phyloP scores from a whole-genome alignment of 2,113 vertebrate genomes.

The Ctenomys sociabilis region DNA sequence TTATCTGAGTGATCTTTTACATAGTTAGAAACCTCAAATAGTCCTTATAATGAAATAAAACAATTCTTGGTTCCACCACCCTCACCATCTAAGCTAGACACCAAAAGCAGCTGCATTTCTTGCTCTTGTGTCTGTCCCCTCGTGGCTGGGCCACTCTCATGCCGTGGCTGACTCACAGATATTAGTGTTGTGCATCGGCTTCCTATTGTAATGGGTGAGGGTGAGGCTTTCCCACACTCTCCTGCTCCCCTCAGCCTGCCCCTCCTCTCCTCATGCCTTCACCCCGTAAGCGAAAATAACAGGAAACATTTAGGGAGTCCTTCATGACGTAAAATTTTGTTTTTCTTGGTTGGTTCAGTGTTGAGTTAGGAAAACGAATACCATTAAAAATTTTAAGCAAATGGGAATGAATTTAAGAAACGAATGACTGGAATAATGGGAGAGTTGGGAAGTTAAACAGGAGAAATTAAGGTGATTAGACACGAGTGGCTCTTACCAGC shows the following conservation, averaged over 20 bases:
- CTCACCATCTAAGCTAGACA: neutral
- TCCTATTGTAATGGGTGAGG: neutral
- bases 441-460: neutral
- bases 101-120: neutral
- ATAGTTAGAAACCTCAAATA: constrained; percentile 35
- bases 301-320: neutral
- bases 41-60: neutral
- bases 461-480: neutral
- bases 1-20: constrained; percentile 38
- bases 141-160: neutral
- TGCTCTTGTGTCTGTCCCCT: neutral
- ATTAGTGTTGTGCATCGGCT: neutral
- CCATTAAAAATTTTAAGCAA: neutral
- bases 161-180: neutral
- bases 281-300: neutral
- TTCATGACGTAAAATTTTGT: neutral
- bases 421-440: neutral
- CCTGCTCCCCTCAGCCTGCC: neutral
- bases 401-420: neutral
- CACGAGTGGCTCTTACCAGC: neutral
- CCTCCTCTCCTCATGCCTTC: neutral
- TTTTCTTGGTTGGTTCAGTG: neutral
- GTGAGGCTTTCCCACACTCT: neutral
- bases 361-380: constrained; percentile 14
- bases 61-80: neutral